Evolutionary conservation across 2,113 vertebrate species (phyloP).

Genomic region (Polyodon spathula): DNA sequence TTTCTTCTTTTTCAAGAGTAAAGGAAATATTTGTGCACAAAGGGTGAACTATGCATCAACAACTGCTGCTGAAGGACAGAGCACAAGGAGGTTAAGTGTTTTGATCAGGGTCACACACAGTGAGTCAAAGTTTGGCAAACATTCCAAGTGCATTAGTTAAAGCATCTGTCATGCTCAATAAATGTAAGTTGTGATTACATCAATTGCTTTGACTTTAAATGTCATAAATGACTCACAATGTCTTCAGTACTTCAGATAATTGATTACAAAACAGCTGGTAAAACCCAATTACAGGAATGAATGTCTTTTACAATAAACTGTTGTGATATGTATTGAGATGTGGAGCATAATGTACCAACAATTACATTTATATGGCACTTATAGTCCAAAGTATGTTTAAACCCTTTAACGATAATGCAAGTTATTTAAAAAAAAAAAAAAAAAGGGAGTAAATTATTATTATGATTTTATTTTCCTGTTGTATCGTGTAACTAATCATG

Average conservation of each 20-base stretch:
- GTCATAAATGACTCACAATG: conserved; percentile 1
- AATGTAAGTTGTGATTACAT: background rate
- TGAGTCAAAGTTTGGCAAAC: background rate
- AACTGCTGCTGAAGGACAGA: no score
- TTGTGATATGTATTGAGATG: background rate
- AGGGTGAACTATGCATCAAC: no score
- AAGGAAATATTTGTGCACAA: no score
- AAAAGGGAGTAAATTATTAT: background rate
- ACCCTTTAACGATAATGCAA: background rate
- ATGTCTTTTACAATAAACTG: conserved; percentile 5
- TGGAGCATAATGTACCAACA: background rate
- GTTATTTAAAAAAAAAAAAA: background rate
- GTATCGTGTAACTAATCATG: no score
- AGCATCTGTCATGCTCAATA: background rate
- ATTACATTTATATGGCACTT: background rate
- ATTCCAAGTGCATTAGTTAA: background rate
- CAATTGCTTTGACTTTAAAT: conserved; percentile 10
- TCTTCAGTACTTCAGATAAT: background rate
- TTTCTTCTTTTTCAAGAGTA: no score
- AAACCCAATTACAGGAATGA: background rate
- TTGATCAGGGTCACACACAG: no score
- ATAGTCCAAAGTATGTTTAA: background rate
- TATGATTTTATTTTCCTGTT: no score
- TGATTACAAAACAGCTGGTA: conserved; percentile 8
- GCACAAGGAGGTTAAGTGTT: no score